Conservation (phyloP, 1,140 invertebrate genomes). For the Laupala kohalensis region DNA sequence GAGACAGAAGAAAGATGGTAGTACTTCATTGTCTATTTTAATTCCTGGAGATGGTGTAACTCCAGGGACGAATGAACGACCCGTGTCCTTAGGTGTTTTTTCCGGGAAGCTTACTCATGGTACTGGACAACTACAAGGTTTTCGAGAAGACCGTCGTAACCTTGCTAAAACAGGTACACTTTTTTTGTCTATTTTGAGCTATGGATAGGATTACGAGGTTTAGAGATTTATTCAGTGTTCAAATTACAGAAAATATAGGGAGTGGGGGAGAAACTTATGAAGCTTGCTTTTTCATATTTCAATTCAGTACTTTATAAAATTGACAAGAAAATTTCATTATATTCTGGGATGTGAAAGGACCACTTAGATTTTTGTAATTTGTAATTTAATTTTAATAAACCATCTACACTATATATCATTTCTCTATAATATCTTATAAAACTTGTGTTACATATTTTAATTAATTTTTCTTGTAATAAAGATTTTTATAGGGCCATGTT, state of each 20-base stretch:
- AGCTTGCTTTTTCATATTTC: too few species aligned
- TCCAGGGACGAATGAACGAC: constrained; percentile 54
- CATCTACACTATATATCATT: too few species aligned
- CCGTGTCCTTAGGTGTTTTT: constrained; percentile 59
- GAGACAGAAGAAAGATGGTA: constrained; percentile 65
- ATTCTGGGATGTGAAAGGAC: too few species aligned
- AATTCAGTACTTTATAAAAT: too few species aligned
- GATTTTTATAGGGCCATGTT: too few species aligned
- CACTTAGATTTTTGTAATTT: too few species aligned
- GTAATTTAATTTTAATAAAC: too few species aligned
- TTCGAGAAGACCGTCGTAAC: constrained; percentile 80
- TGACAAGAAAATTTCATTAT: too few species aligned
- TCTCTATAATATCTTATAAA: neutral
- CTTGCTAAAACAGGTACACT: constrained; percentile 49
- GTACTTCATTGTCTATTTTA: constrained; percentile 76
- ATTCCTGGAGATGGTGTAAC: constrained; percentile 61
- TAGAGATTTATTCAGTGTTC: constrained; percentile 1
- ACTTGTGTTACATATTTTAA: neutral
- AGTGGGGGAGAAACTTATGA: too few species aligned
- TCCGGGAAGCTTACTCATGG: constrained; percentile 72
- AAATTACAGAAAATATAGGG: too few species aligned
- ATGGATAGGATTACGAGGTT: neutral
- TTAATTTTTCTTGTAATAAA: constrained; percentile 3
- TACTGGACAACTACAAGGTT: constrained; percentile 49
- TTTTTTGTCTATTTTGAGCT: neutral